phyloP scores from a whole-genome alignment of 2,797 vertebrate species.

The Halcyon badia region DNA sequence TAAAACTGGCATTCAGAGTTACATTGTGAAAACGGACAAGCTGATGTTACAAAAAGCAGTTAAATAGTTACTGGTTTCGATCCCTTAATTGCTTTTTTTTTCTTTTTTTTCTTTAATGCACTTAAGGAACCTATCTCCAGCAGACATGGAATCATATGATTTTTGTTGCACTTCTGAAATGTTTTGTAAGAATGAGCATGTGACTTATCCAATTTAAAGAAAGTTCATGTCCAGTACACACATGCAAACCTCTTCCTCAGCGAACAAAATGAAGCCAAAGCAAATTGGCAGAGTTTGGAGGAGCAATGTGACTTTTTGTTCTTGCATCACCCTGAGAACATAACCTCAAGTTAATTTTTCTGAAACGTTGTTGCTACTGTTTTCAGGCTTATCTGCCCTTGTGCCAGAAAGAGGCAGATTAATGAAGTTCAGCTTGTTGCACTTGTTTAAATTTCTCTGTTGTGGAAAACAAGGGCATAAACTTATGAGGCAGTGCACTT shows the following conservation, averaged over 20 bases:
- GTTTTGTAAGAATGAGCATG: conserved; percentile 70
- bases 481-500: neutral
- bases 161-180: conserved; percentile 49
- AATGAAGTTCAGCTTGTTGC: conserved; percentile 41
- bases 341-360: conserved; percentile 71
- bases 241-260: conserved; percentile 52
- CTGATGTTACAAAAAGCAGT: conserved; percentile 1
- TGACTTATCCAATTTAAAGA: conserved; percentile 71
- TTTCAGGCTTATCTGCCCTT: conserved; percentile 46
- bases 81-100: neutral
- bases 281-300: conserved; percentile 59
- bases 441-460: neutral
- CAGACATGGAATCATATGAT: conserved; percentile 73
- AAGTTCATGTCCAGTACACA: conserved; percentile 72
- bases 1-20: neutral
- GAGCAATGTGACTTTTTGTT: conserved; percentile 65
- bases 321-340: conserved; percentile 67
- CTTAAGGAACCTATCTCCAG: conserved; percentile 62
- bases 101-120: neutral
- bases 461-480: conserved; percentile 19
- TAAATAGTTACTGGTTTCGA: neutral
- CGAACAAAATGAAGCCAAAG: conserved; percentile 50
- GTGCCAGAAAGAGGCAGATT: conserved; percentile 53
- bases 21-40: neutral
- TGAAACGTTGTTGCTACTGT: conserved; percentile 59